phyloP scores from a whole-genome alignment of 1,140 invertebrate genomes.

The Lineus longissimus region DNA sequence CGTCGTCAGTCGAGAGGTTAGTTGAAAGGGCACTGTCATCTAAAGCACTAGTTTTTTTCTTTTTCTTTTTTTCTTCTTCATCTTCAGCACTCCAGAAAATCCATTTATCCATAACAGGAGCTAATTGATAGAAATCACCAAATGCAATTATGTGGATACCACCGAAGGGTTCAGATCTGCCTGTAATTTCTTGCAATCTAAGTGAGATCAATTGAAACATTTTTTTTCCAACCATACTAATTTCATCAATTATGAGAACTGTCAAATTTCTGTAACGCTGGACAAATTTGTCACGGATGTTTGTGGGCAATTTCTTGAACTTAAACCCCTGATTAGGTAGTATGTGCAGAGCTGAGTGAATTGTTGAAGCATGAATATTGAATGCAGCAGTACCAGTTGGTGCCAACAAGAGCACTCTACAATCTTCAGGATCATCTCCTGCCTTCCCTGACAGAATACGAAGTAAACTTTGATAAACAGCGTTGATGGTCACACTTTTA shows the following conservation, averaged over 20 bases:
- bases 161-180: neutral
- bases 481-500: slow-evolving; percentile 18
- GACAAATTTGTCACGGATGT: neutral
- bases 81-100: too few relatives aligned
- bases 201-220: neutral
- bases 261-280: neutral
- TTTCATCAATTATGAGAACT: neutral
- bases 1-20: too few relatives aligned
- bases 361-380: slow-evolving; percentile 18
- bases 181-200: neutral
- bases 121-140: slow-evolving; percentile 1
- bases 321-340: neutral
- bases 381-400: slow-evolving; percentile 24
- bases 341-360: slow-evolving; percentile 9
- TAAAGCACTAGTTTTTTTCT: too few relatives aligned
- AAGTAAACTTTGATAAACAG: slow-evolving; percentile 14
- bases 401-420: slow-evolving; percentile 14
- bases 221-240: neutral
- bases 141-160: neutral
- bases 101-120: too few relatives aligned
- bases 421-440: slow-evolving; percentile 17
- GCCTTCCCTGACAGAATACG: slow-evolving; percentile 12
- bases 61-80: too few relatives aligned
- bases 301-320: neutral
- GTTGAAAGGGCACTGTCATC: too few relatives aligned